Evolutionary conservation across 2,888 invertebrate genomes (phyloP).

Genomic region (Drosophila quinaria): DNA sequence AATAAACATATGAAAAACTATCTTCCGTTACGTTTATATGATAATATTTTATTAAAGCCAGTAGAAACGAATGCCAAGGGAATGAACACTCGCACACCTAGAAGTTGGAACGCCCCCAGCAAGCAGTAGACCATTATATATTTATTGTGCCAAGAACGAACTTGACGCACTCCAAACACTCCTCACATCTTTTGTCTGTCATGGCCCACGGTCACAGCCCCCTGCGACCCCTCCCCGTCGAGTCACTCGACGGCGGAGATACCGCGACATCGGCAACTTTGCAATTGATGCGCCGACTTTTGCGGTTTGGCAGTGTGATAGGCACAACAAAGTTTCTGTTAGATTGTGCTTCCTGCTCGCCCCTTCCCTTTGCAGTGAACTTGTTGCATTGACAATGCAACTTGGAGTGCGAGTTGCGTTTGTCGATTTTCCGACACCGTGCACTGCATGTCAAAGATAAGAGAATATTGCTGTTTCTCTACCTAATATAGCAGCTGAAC

Average conservation of each 20-base stretch:
- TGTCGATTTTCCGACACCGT: constrained; percentile 36
- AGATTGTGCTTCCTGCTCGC: constrained; percentile 9
- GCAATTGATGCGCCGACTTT: constrained; percentile 58
- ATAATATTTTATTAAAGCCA: constrained; percentile 78
- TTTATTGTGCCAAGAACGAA: constrained; percentile 58
- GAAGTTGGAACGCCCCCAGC: constrained; percentile 45
- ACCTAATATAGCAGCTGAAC: constrained; percentile 37
- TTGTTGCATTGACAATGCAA: constrained; percentile 74
- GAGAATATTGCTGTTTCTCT: constrained; percentile 35
- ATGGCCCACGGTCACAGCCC: constrained; percentile 5
- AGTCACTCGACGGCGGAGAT: constrained; percentile 33
- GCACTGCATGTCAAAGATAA: constrained; percentile 57
- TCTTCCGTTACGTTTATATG: constrained; percentile 73
- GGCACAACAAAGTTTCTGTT: constrained; percentile 69
- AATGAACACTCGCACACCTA: constrained; percentile 19
- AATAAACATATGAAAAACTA: constrained; percentile 78
- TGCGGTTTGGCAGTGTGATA: constrained; percentile 69
- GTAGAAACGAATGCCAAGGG: constrained; percentile 4
- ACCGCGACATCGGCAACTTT: constrained; percentile 52
- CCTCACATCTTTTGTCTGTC: constrained; percentile 26
- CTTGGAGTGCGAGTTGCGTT: constrained; percentile 39
- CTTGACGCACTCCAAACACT: constrained; percentile 17
- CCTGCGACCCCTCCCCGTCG: neutral
- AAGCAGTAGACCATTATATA: constrained; percentile 63
- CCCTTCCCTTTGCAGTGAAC: constrained; percentile 34